Evolutionary conservation across 2,888 invertebrate genomes (phyloP).

Genomic region (Clusia tigrina): DNA sequence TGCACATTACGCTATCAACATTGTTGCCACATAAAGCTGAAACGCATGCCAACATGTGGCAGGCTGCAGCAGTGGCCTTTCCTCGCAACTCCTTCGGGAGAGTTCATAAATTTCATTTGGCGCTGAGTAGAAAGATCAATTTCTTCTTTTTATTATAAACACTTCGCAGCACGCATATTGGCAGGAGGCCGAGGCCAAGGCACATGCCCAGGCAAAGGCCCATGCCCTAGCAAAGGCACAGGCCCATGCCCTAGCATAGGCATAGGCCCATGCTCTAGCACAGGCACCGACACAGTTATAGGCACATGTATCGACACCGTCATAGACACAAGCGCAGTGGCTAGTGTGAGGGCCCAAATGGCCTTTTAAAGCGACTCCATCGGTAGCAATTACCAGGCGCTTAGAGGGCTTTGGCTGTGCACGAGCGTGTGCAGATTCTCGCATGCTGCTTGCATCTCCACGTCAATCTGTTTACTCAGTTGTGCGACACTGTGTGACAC

Average conservation of each 20-base stretch:
- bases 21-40: conserved; percentile 12
- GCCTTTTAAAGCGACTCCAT: background rate
- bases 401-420: background rate
- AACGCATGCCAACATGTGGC: background rate
- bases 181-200: background rate
- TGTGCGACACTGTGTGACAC: background rate
- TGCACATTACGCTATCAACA: conserved; percentile 14
- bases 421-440: background rate
- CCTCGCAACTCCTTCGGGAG: background rate
- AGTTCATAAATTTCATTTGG: background rate
- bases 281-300: too few species aligned
- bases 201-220: too few species aligned
- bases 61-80: too few species aligned
- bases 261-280: too few species aligned
- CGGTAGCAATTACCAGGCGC: background rate
- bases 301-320: too few species aligned
- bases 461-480: background rate
- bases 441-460: background rate
- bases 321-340: too few species aligned
- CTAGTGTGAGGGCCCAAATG: too few species aligned
- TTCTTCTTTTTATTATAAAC: conserved; percentile 5
- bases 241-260: too few species aligned
- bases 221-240: too few species aligned
- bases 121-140: background rate
- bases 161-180: conserved; percentile 3